Base-by-base conservation (phyloP, 2,888 invertebrate genomes). In the Plagiodera versicolora region DNA sequence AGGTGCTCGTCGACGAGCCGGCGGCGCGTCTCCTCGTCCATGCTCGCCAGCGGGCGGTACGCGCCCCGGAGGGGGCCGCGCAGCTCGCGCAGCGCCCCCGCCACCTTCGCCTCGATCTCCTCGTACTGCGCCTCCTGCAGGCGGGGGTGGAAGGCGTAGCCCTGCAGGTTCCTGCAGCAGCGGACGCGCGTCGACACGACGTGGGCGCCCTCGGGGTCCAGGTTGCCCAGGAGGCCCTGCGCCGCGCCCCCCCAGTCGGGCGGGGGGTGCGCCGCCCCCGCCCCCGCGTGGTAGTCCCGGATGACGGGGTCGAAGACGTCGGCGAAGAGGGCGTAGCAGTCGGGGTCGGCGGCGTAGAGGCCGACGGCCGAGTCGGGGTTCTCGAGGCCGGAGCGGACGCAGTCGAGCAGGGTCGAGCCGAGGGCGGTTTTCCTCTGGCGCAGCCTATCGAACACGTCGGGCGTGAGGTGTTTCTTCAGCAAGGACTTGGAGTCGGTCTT, bases 1-100 rank as follows among this genome's bases (percentile, higher is more conserved):
- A 95, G 96, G 82, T 97, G 96, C 82, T 96, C 95, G 75, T 95
- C 94, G 77, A 97, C 96, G 76, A 98, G 87, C 82, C 95, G 90
- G 81, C 95, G 92, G 84, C 96, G 95, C 64, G 91, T 90, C 57
- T 91, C 87, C 84, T 95, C 94, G 80, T 90, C 88, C 95, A 96
- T 95, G 74, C 94, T 94, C 55, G 90, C 90, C 75, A 97, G 85
- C 10, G 96, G 94, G 81, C 90, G 93, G 87, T 95, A 97, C 70
- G 90, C 91, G 60, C 96, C 96, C 84, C 93, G 90, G 59, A 95
- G 87, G n/a, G n/a, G n/a, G n/a, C n/a, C n/a, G n/a, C n/a, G n/a
- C n/a, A n/a, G n/a, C n/a, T n/a, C n/a, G n/a, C n/a, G n/a, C n/a
- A 84, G 74, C 32, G 77, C 77, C 4, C 64, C 63, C 6, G 72